Percentiles rank a stretch among this genome's conserved stretches.
Conservation (phyloP, 2,888 invertebrate genomes). For the Pantelozetes paolii region DNA sequence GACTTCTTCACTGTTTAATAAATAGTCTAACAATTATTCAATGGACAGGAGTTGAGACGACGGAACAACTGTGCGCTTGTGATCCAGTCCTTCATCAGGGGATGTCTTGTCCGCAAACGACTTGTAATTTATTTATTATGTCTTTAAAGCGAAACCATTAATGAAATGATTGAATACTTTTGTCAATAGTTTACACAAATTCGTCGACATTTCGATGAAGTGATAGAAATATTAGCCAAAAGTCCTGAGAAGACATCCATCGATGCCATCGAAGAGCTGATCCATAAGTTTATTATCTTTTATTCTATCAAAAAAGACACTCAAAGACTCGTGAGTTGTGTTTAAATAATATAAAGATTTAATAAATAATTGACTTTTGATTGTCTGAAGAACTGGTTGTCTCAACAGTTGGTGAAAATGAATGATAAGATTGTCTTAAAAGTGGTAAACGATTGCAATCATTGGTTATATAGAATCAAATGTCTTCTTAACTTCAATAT, state of each 20-base stretch:
- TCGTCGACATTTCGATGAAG: constrained; percentile 66
- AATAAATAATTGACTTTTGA: not conserved
- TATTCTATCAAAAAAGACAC: constrained; percentile 66
- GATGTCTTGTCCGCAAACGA: constrained; percentile 60
- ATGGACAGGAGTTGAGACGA: constrained; percentile 4
- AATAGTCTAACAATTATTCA: not conserved
- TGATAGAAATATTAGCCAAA: constrained; percentile 42
- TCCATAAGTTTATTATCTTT: constrained; percentile 71
- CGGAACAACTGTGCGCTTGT: constrained; percentile 63
- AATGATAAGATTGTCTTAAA: constrained; percentile 48
- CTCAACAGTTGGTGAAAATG: constrained; percentile 50
- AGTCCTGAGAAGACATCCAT: constrained; percentile 53
- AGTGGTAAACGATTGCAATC: constrained; percentile 45
- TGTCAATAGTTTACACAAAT: constrained; percentile 57
- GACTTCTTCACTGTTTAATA: not conserved
- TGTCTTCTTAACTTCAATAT: constrained; percentile 41
- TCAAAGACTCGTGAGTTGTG: constrained; percentile 59
- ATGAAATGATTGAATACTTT: constrained; percentile 18
- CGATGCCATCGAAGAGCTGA: constrained; percentile 58
- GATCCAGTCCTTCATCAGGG: constrained; percentile 74
- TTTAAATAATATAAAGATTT: not conserved
- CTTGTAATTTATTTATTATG: constrained; percentile 14
- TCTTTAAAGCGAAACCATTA: not conserved
- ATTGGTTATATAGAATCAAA: constrained; percentile 49
- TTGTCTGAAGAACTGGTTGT: constrained; percentile 44